Percentiles rank a stretch among this genome's conserved stretches.
These are phyloP conservation scores for Cyprinus carpio DNA, from an alignment of 2,113 vertebrate genomes.

Conservation along the genomic window DNA sequence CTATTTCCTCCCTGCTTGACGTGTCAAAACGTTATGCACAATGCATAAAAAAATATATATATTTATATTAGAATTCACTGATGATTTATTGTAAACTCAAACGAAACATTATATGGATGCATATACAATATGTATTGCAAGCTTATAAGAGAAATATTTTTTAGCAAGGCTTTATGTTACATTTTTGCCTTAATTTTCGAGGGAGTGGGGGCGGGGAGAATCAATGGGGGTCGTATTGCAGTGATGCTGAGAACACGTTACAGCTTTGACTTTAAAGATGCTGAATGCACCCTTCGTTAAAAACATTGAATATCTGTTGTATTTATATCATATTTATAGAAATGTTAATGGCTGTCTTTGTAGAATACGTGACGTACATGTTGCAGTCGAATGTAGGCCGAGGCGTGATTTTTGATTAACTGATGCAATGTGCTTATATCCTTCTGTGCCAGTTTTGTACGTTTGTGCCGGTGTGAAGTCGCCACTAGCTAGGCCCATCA, in stretches of 20 bases:
- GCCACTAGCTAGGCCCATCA: background rate
- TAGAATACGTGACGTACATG: background rate
- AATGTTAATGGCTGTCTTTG: background rate
- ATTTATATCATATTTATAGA: background rate
- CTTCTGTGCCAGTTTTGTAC: background rate
- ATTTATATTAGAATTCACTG: background rate
- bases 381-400: background rate
- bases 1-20: background rate
- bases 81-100: background rate
- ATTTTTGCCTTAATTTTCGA: constrained; percentile 5
- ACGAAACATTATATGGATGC: background rate
- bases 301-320: background rate
- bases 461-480: background rate
- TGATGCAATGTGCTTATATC: background rate
- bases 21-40: constrained; percentile 6
- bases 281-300: background rate
- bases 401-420: background rate
- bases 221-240: constrained; percentile 3
- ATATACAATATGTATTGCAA: background rate
- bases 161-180: background rate
- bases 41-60: background rate
- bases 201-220: constrained; percentile 46
- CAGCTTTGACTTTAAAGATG: constrained; percentile 12
- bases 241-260: constrained; percentile 32
- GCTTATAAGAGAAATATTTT: background rate